Evolutionary conservation across 2,797 vertebrate genomes (phyloP), one percentile per base, ranked within the genome.

Genomic region (Lagodon rhomboides): DNA sequence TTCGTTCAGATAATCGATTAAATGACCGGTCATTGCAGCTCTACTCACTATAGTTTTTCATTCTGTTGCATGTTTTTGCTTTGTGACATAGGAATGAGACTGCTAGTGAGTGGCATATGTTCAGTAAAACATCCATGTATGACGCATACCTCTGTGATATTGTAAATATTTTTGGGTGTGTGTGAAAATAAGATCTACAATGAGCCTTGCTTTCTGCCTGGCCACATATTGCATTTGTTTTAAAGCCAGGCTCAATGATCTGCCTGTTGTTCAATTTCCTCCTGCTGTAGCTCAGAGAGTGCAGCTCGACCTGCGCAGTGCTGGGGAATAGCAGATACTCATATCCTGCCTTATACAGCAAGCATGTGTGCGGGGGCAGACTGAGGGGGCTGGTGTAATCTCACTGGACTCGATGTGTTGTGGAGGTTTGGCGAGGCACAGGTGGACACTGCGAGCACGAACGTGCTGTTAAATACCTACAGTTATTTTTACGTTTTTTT

Each of bases 361-460:
- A 86, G 80, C 85, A 90, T 91, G 87, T 89, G 82, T 85, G 90
- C 55, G 86, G 79, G 85, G 79, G 89, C 77, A 84, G 88, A 77
- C 59, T 88, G 88, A 79, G 85, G 82, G 85, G 88, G 88, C 62
- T 79, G 87, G 75, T 85, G 85, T 82, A 72, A 84, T 90, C 81
- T 89, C 86, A 79, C 83, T 85, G 74, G 64, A 80, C 80, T 79
- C 22, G 61, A 84, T 56, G 82, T 87, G 86, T 87, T 89, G 65
- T 79, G 74, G 71, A 85, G 84, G 75, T 80, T 88, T 81, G 64
- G 63, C n/a, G 18, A 74, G 46, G 59, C 82, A 69, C 84, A 83
- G 84, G 85, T 87, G 84, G 80, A 86, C 73, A 27, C 25, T 67
- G 60, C 12, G 12, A 80, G 49, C 41, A 34, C 47, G 76, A 72